A percentile compares a stretch with the other conserved stretches of the same genome.
phyloP scores from a whole-genome alignment of 1,140 invertebrate genomes.

The Acromyrmex echinatior region DNA sequence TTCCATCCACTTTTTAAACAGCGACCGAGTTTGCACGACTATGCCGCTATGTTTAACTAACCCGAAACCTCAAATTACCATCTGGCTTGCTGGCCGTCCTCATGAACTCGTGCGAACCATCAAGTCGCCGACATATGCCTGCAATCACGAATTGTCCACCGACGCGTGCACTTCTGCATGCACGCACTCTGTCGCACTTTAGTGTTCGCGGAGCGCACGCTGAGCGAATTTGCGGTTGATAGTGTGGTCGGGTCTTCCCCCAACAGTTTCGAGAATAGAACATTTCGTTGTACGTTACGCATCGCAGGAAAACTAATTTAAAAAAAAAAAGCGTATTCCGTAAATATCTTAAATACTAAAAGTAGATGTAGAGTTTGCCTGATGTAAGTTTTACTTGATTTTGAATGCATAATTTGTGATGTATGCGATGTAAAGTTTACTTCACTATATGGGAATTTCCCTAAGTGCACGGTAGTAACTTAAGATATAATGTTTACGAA shows the following conservation, averaged over 20 bases:
- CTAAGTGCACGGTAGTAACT: constrained; percentile 19
- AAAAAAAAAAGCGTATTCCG: too few species aligned
- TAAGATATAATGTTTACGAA: constrained; percentile 29
- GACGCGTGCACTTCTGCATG: constrained; percentile 72
- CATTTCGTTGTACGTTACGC: background rate
- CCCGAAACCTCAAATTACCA: constrained; percentile 69
- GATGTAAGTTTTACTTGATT: constrained; percentile 13
- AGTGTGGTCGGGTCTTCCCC: constrained; percentile 50
- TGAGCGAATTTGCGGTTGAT: constrained; percentile 70
- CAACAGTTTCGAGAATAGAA: constrained; percentile 11
- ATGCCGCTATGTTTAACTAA: constrained; percentile 54
- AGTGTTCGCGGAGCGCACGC: constrained; percentile 7
- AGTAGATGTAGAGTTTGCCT: background rate
- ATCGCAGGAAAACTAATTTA: background rate
- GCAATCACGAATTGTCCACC: constrained; percentile 73
- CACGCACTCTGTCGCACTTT: constrained; percentile 65
- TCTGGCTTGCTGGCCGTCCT: constrained; percentile 60
- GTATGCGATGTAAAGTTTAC: constrained; percentile 32
- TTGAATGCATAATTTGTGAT: constrained; percentile 19
- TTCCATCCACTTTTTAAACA: constrained; percentile 35
- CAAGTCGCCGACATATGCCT: constrained; percentile 69
- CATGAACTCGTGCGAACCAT: constrained; percentile 64
- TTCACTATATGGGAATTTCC: constrained; percentile 8
- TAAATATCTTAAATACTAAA: background rate
- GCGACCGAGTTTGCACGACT: constrained; percentile 9